Conservation (phyloP, 1,140 invertebrate genomes). For the Drosophila tristis region DNA sequence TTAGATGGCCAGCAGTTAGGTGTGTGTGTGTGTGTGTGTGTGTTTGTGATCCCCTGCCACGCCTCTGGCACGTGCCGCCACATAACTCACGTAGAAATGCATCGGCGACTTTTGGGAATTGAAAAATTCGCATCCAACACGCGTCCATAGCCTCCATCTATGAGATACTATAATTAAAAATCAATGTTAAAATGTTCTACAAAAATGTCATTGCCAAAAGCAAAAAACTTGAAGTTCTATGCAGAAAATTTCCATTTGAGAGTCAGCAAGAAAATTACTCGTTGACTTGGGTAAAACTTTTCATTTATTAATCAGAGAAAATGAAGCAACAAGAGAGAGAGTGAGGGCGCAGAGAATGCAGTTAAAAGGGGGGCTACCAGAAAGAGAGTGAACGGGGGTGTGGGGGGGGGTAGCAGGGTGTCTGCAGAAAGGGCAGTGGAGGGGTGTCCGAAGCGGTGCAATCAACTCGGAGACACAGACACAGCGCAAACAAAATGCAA, state of each 20-base stretch:
- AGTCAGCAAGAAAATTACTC: constrained; percentile 55
- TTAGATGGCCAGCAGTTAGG: constrained; percentile 62
- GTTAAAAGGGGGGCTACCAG: not conserved
- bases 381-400: not conserved
- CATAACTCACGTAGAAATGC: constrained; percentile 41
- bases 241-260: constrained; percentile 24
- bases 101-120: not conserved
- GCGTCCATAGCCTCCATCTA: not conserved
- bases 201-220: constrained; percentile 64
- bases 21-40: not conserved
- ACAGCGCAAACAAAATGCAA: constrained; percentile 68
- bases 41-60: not conserved
- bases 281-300: constrained; percentile 40
- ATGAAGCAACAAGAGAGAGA: constrained; percentile 65
- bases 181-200: constrained; percentile 57
- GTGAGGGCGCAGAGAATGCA: constrained; percentile 3
- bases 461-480: constrained; percentile 76
- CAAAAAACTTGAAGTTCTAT: constrained; percentile 32
- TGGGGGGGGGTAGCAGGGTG: not conserved
- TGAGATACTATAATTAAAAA: constrained; percentile 60
- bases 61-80: constrained; percentile 35
- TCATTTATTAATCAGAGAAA: constrained; percentile 70
- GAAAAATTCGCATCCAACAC: not conserved
- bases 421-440: too few relatives aligned
- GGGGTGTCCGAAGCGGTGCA: constrained; percentile 33